Evolutionary conservation across 2,888 invertebrate species (phyloP).

Genomic region (Himalopsyche tibetana): DNA sequence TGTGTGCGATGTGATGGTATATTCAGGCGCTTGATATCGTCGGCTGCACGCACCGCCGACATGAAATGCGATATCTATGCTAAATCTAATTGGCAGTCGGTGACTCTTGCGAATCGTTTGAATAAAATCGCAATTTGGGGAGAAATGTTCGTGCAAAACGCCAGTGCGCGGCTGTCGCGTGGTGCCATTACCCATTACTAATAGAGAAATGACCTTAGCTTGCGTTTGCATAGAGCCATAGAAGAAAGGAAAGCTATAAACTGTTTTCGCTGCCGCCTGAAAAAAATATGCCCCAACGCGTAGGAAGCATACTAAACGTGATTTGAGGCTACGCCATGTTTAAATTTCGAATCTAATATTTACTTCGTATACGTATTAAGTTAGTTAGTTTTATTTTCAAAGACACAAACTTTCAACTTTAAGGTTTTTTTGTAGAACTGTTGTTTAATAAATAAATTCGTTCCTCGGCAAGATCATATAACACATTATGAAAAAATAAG

Average conservation of each 20-base stretch:
- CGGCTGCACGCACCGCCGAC: conserved; percentile 28
- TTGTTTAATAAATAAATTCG: too few relatives aligned
- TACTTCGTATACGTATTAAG: too few relatives aligned
- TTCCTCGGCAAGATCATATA: too few relatives aligned
- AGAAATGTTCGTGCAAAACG: conserved; percentile 28
- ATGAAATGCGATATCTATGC: conserved; percentile 45
- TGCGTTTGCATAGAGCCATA: background rate
- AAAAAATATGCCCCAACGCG: background rate
- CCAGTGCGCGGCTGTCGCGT: conserved; percentile 27
- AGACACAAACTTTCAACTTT: too few relatives aligned
- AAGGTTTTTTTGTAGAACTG: too few relatives aligned
- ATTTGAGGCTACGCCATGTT: background rate
- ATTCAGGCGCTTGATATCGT: conserved; percentile 27
- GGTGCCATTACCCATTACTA: background rate
- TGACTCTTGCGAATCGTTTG: conserved; percentile 41
- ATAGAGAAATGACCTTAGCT: conserved; percentile 16
- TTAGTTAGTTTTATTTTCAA: too few relatives aligned
- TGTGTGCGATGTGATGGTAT: background rate
- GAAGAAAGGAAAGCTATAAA: background rate
- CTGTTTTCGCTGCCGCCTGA: background rate
- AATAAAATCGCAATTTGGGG: conserved; percentile 48
- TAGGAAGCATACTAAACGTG: background rate
- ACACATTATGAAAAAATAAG: too few relatives aligned
- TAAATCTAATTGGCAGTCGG: conserved; percentile 47
- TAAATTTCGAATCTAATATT: background rate